Percentiles rank a stretch among this genome's conserved stretches.
Evolutionary conservation across 2,113 vertebrate species (phyloP).

Genomic region (Natator depressus): DNA sequence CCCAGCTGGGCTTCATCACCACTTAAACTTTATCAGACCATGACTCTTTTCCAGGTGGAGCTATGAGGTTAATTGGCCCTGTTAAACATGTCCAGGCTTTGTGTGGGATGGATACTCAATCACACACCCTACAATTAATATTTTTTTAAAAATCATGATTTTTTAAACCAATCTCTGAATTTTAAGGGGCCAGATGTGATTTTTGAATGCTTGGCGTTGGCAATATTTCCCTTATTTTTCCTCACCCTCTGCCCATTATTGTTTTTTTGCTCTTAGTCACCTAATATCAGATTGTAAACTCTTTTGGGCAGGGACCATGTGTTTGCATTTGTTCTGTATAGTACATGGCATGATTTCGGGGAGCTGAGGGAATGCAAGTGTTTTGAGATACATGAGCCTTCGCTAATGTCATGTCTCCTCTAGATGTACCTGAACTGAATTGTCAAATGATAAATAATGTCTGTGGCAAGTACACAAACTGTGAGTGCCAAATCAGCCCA

Average conservation of each 20-base stretch:
- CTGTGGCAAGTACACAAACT: conserved; percentile 40
- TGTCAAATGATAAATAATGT: conserved; percentile 69
- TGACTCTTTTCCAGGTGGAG: neutral
- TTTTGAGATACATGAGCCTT: conserved; percentile 44
- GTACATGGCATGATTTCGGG: conserved; percentile 58
- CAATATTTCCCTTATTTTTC: neutral
- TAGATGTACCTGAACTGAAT: conserved; percentile 66
- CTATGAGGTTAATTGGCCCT: too few relatives aligned
- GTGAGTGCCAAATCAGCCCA: conserved; percentile 61
- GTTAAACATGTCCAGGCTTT: neutral
- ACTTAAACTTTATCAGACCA: neutral
- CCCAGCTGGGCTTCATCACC: too few relatives aligned
- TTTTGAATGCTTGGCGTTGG: neutral
- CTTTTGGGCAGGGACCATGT: conserved; percentile 27
- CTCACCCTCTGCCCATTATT: rapidly evolving
- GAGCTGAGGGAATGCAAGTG: conserved; percentile 52
- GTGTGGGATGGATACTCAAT: too few relatives aligned
- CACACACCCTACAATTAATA: too few relatives aligned
- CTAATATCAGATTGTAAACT: conserved; percentile 15
- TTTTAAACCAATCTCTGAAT: neutral
- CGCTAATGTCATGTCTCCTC: conserved; percentile 7
- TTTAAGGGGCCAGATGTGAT: neutral
- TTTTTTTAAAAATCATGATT: too few relatives aligned
- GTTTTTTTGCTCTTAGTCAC: neutral
- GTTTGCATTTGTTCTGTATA: conserved; percentile 64